Evolutionary conservation across 2,113 vertebrate genomes (phyloP).

Genomic region (Salvelinus fontinalis): DNA sequence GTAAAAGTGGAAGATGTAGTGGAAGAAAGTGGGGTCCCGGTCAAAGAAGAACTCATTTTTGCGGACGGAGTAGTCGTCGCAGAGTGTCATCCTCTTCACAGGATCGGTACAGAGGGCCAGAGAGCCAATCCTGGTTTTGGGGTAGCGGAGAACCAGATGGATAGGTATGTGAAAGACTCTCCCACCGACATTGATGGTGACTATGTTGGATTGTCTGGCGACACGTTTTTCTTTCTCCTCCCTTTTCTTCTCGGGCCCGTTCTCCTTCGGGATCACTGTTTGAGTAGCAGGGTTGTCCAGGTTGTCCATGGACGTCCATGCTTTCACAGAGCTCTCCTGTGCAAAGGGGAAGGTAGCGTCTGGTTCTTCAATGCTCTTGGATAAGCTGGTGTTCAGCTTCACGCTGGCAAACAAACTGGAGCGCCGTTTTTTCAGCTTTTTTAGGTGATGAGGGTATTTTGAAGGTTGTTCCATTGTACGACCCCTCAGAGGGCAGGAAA

Average conservation of each 20-base stretch:
- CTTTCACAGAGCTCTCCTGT: conserved; percentile 79
- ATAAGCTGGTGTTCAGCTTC: conserved; percentile 71
- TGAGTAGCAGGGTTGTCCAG: conserved; percentile 38
- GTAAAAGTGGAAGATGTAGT: conserved; percentile 89
- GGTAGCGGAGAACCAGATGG: conserved; percentile 72
- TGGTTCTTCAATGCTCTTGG: conserved; percentile 59
- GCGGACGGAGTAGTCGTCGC: conserved; percentile 85
- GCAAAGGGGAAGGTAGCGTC: conserved; percentile 76
- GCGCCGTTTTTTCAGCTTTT: conserved; percentile 47
- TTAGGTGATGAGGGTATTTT: conserved; percentile 1
- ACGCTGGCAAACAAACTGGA: conserved; percentile 78
- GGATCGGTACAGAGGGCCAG: conserved; percentile 79
- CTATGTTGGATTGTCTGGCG: conserved; percentile 63
- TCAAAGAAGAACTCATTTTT: conserved; percentile 89
- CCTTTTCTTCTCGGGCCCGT: conserved; percentile 6
- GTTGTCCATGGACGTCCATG: conserved; percentile 84
- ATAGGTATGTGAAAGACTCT: conserved; percentile 78
- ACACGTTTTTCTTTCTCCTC: conserved; percentile 2
- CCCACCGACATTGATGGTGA: conserved; percentile 85
- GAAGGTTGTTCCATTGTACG: background rate
- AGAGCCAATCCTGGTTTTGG: conserved; percentile 80
- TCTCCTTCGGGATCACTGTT: background rate
- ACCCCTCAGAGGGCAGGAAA: background rate
- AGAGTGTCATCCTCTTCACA: conserved; percentile 77
- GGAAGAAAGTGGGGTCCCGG: conserved; percentile 84